A percentile compares a stretch with the other conserved stretches of the same genome.
Evolutionary conservation across 1,140 invertebrate genomes (phyloP).

Genomic region (Achroia grisella): DNA sequence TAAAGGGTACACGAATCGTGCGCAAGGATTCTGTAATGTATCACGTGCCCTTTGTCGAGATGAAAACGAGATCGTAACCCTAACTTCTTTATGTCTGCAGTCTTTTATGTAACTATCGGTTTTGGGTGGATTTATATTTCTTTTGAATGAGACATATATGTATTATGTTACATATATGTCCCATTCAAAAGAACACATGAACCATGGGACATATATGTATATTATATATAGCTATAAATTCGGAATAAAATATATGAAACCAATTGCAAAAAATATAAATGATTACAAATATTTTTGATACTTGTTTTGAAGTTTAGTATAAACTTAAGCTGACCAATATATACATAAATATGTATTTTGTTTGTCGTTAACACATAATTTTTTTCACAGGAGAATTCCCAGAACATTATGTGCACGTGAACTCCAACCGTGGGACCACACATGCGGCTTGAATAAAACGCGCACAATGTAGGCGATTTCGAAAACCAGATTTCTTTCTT

Average conservation of each 20-base stretch:
- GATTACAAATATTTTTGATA: no score
- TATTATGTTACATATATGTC: no score
- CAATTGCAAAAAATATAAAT: no score
- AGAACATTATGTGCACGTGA: conserved; percentile 38
- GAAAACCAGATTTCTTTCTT: conserved; percentile 67
- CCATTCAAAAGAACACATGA: no score
- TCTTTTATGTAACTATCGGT: not conserved
- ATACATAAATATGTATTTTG: no score
- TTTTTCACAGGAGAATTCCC: conserved; percentile 31
- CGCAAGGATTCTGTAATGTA: conserved; percentile 63
- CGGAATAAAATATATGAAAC: no score
- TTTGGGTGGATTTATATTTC: no score
- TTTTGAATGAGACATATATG: no score
- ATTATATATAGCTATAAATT: no score
- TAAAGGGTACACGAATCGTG: conserved; percentile 60
- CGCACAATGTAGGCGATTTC: conserved; percentile 41
- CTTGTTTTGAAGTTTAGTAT: no score
- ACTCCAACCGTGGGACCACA: conserved; percentile 57
- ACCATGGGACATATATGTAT: no score
- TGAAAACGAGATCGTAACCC: conserved; percentile 26
- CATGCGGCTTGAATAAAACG: conserved; percentile 37
- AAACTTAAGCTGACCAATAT: no score
- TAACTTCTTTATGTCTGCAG: conserved; percentile 8
- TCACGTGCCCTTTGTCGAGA: conserved; percentile 57
- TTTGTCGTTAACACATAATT: conserved; percentile 23